Base-by-base conservation (phyloP, 2,888 invertebrate genomes). In the Teleogryllus oceanicus region DNA sequence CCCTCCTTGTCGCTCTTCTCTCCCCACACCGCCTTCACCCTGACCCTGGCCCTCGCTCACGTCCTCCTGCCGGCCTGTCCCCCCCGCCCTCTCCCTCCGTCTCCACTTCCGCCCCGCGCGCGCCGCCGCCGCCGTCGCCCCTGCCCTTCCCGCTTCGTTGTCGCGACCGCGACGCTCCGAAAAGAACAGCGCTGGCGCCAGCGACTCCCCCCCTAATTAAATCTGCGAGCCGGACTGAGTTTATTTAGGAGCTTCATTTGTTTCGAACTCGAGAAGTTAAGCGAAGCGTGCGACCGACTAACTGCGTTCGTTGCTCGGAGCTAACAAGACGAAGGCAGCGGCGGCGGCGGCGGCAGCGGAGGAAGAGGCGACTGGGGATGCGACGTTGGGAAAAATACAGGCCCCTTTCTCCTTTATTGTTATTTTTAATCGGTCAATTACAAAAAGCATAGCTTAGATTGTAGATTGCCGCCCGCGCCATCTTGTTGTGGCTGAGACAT, bases 161-260 rank as follows among this genome's bases (percentile, higher is more conserved):
- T 37, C 24, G 24, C 24, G 24, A 37, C 24, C 24, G 62, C 62
- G 62, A 62, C 18, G 13, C 62, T 62, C 18, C 62, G 16, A 62
- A 62, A 62, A 62, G 62, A 62, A 62, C 62, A 62, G 16, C 18
- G 62, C 16, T 10, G 13, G 16, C 62, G 16, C 18, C 62, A 62
- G 16, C 18, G 62, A 18, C 62, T 62, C 62, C 62, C 62, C 18
- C 62, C 62, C 62, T 62, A 62, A 62, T 62, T 62, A 62, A 62
- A 62, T 62, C 62, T 62, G 62, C 62, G 62, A 62, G 62, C 62
- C 18, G 62, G 18, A 18, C 18, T 16, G 62, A 62, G 62, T 62
- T 62, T 62, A 62, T 62, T 62, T 62, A 62, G 62, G 62, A 62
- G 62, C 62, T 62, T 62, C 62, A 62, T 62, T 62, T 62, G 62